Conservation (phyloP, 1,140 invertebrate species). For the Armadillidium nasatum region DNA sequence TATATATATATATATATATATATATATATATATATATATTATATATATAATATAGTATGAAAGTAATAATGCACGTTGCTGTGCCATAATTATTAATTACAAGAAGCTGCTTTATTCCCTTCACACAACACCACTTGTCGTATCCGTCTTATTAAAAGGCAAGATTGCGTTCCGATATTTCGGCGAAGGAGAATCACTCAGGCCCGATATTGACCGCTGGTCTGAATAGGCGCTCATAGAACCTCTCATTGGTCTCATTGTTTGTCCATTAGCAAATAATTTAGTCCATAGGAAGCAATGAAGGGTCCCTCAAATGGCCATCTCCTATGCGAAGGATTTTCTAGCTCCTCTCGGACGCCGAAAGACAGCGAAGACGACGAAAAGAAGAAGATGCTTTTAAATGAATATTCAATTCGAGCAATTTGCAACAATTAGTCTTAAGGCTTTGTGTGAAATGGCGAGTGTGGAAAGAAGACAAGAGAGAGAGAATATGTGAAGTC, state of each 20-base stretch:
- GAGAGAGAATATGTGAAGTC: background rate
- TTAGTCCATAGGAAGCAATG: constrained; percentile 9
- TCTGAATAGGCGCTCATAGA: constrained; percentile 9
- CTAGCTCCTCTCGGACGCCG: no score
- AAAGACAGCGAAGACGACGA: background rate
- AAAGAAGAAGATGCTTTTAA: background rate
- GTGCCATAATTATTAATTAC: no score
- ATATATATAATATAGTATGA: no score
- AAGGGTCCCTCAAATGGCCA: background rate
- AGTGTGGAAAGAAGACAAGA: background rate
- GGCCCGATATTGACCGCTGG: background rate
- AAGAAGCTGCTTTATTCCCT: no score
- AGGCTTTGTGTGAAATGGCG: background rate
- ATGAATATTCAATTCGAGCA: background rate
- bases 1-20: no score
- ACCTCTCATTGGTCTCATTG: constrained; percentile 9
- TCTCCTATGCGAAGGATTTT: background rate
- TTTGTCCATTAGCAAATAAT: constrained; percentile 10
- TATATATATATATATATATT: no score
- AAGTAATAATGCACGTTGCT: no score
- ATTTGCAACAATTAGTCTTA: constrained; percentile 8
- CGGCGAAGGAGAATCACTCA: no score
- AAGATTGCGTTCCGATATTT: no score
- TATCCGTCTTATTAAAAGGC: no score
- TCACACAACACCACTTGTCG: no score